phyloP scores from a whole-genome alignment of 2,888 invertebrate species.

The Ellobium chinense region DNA sequence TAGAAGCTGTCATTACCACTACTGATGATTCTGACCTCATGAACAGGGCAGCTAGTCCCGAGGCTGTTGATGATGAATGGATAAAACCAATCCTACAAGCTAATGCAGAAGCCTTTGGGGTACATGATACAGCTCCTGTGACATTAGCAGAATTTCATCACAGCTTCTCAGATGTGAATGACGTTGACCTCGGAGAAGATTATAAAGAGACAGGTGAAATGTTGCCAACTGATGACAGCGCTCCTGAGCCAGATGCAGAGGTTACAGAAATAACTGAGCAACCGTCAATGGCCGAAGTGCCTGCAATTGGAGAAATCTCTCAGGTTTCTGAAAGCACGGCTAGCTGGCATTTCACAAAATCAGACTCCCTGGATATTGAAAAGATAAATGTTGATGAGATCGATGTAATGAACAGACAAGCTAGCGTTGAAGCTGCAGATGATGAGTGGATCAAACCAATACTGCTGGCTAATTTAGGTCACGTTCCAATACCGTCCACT shows the following conservation, averaged over 20 bases:
- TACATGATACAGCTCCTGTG: background rate
- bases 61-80: background rate
- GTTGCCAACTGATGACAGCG: background rate
- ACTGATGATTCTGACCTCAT: background rate
- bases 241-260: background rate
- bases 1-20: background rate
- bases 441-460: conserved; percentile 21
- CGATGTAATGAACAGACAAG: background rate
- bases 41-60: background rate
- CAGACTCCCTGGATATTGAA: too few relatives aligned
- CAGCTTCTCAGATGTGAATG: conserved; percentile 6
- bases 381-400: too few relatives aligned
- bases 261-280: background rate
- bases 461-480: background rate
- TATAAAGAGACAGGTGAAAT: too few relatives aligned
- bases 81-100: background rate
- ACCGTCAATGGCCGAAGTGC: too few relatives aligned
- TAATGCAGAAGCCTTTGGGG: background rate
- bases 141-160: background rate
- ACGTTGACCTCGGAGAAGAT: conserved; percentile 7
- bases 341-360: too few relatives aligned
- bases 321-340: too few relatives aligned
- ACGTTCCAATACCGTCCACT: too few relatives aligned
- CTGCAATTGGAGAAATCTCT: too few relatives aligned
- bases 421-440: conserved; percentile 19